These are phyloP conservation scores for Neomicropteryx cornuta DNA, from an alignment of 1,140 invertebrate species.

Conservation along the genomic window DNA sequence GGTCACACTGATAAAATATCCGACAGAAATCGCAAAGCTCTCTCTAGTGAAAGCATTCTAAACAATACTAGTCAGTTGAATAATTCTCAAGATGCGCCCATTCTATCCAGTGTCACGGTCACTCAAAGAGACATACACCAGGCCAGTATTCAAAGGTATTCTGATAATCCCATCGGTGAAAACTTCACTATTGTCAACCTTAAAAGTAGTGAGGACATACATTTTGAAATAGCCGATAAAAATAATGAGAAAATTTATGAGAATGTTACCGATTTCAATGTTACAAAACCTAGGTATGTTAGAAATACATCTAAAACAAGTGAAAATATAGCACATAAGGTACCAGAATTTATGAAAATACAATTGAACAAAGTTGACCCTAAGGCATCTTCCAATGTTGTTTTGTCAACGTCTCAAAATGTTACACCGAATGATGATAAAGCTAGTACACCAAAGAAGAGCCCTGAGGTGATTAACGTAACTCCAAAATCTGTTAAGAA, in stretches of 20 bases:
- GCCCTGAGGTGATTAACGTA: slow-evolving; percentile 1
- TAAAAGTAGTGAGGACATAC: too few relatives aligned
- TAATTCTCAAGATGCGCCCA: slow-evolving; percentile 7
- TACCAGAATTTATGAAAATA: slow-evolving; percentile 61
- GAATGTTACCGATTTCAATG: too few relatives aligned
- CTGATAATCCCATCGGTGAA: too few relatives aligned
- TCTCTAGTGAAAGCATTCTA: slow-evolving; percentile 35
- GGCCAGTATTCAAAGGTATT: too few relatives aligned
- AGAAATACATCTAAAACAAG: too few relatives aligned
- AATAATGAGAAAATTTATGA: slow-evolving; percentile 32
- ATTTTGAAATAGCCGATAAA: slow-evolving; percentile 18
- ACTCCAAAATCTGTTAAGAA: slow-evolving; percentile 2
- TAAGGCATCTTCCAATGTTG: slow-evolving; percentile 45
- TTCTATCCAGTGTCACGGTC: slow-evolving; percentile 13
- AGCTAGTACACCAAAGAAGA: slow-evolving; percentile 9
- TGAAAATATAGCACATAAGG: too few relatives aligned
- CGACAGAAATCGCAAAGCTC: slow-evolving; percentile 30
- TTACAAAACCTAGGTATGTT: too few relatives aligned
- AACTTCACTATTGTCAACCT: too few relatives aligned
- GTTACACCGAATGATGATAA: slow-evolving; percentile 26
- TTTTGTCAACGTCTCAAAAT: slow-evolving; percentile 42
- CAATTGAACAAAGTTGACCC: slow-evolving; percentile 56
- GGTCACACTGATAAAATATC: slow-evolving; percentile 35
- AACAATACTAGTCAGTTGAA: slow-evolving; percentile 21
- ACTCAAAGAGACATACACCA: slow-evolving; percentile 12